Conservation (phyloP, 2,113 vertebrate species). For the Butorides virescens region DNA sequence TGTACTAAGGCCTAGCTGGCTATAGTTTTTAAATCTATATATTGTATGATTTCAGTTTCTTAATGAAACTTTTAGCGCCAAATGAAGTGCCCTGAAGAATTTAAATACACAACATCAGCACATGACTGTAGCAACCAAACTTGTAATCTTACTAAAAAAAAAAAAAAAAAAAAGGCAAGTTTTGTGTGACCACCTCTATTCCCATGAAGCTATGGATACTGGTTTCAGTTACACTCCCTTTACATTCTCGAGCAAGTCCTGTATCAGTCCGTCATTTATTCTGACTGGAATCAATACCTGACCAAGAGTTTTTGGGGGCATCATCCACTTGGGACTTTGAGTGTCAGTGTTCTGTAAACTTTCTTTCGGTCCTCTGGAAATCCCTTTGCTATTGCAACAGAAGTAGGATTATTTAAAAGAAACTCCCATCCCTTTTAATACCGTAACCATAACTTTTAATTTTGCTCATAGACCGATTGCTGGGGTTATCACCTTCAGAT, state of each 20-base stretch:
- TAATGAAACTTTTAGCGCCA: not conserved
- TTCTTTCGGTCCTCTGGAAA: not conserved
- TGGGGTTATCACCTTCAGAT: not conserved
- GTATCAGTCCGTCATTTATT: not conserved
- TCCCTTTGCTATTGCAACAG: not conserved
- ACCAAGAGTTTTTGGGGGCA: not conserved
- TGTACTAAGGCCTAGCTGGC: not conserved
- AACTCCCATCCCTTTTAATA: not conserved
- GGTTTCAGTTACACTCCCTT: not conserved
- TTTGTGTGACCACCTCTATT: not conserved
- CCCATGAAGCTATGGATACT: not conserved
- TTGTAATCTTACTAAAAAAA: not conserved
- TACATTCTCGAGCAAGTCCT: not conserved
- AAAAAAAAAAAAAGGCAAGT: not conserved
- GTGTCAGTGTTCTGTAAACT: not conserved
- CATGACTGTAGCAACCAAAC: not conserved
- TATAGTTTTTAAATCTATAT: not conserved
- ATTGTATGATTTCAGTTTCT: not conserved
- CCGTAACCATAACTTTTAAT: not conserved
- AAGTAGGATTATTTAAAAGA: not conserved
- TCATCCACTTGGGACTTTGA: not conserved
- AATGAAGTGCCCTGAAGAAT: not conserved
- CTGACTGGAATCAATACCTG: not conserved
- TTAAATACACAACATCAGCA: not conserved
- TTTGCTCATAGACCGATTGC: not conserved